Evolutionary conservation across 2,888 invertebrate genomes (phyloP), one percentile per base, ranked within the genome.

Genomic region (Idaea biselata): DNA sequence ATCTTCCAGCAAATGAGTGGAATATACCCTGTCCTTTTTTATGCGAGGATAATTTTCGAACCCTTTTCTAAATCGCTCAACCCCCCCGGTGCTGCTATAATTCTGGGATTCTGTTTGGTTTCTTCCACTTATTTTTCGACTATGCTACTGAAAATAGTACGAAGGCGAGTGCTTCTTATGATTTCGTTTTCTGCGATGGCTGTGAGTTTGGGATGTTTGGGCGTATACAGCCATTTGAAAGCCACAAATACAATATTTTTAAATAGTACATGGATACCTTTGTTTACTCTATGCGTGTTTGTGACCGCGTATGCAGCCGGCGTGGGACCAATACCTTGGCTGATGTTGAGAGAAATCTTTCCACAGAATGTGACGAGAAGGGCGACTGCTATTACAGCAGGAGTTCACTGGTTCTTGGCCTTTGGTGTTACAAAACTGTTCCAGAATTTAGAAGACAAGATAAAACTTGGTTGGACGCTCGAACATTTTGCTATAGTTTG

Each of bases 291-390:
- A 8, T 91, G 93, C 11, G 67, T 93, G 8, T 95, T 93, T 75
- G 94, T 95, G 1, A 87, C 93, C 5, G 90, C 93, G 0, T 96
- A 95, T 74, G 94, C 95, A 0, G 82, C 94, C 25, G 96, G 96
- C 0, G 94, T 94, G 18, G 96, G 96, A 0, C 95, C 96, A 0
- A 94, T 96, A 31, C 96, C 96, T 0, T 96, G 96, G 95, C 83
- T 96, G 75, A 94, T 96, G 93, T 74, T 94, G 18, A 88, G 95
- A 58, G 96, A 96, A 80, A 90, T 96, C 55, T 94, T 96, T 72
- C 92, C 96, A 6, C 81, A 93, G 0, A 93, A 95, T 66, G 93
- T 94, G 0, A 95, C 94, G 59, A 94, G 93, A 58, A 78, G 94
- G 63, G 96, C 96, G 0, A 94, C 95, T 32, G 94, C 95, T 0